Conservation (phyloP, 2,888 invertebrate genomes). For the Philonicus albiceps region DNA sequence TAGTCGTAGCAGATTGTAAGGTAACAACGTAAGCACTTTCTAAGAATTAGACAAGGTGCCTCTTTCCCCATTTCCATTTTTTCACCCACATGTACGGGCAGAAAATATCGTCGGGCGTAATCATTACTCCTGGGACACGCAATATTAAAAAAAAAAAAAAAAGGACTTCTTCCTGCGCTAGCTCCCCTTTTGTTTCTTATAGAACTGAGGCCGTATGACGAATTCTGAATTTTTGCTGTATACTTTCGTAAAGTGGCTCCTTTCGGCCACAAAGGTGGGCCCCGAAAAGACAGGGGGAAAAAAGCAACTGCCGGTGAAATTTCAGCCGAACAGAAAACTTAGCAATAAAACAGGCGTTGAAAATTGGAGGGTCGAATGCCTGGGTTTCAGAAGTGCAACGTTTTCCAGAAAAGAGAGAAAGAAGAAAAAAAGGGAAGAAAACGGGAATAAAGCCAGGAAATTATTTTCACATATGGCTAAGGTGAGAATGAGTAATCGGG, state of each 20-base stretch:
- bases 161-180: background rate
- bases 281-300: background rate
- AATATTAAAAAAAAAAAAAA: constrained; percentile 21
- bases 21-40: constrained; percentile 19
- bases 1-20: background rate
- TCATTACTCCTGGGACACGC: constrained; percentile 23
- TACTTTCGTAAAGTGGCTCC: background rate
- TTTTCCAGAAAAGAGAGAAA: background rate
- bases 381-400: background rate
- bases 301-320: constrained; percentile 1
- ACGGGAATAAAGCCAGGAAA: background rate
- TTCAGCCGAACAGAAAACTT: background rate
- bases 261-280: background rate
- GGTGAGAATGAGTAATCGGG: constrained; percentile 19
- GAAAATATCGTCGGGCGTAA: background rate
- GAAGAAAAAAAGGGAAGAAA: background rate
- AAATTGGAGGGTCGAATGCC: background rate
- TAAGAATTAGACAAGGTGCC: background rate
- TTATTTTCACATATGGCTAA: constrained; percentile 4
- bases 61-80: background rate
- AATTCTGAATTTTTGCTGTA: background rate
- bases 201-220: background rate
- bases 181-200: background rate
- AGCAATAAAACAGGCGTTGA: constrained; percentile 13
- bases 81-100: background rate